phyloP scores from a whole-genome alignment of 2,113 vertebrate species.

The Catharus minimus region DNA sequence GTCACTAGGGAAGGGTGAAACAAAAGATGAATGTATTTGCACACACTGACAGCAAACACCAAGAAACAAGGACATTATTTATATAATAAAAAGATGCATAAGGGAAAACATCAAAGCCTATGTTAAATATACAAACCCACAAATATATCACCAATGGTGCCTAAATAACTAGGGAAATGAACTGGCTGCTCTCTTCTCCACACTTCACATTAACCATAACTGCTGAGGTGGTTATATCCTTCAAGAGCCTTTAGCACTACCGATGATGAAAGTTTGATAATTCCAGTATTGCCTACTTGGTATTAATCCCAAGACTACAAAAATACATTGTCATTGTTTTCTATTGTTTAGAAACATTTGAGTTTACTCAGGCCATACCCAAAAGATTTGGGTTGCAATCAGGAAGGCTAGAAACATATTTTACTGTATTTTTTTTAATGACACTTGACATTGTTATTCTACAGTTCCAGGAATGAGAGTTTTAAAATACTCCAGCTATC shows the following conservation, averaged over 20 bases:
- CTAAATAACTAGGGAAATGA: conserved; percentile 41
- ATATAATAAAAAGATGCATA: conserved; percentile 59
- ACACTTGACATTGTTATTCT: not conserved
- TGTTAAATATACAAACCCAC: conserved; percentile 27
- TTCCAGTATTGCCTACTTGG: not conserved
- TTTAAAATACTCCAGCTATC: not conserved
- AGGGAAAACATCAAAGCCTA: conserved; percentile 60
- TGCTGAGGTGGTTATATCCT: conserved; percentile 23
- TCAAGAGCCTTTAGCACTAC: not conserved
- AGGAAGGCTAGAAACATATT: not conserved
- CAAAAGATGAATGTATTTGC: conserved; percentile 60
- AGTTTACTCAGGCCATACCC: not conserved
- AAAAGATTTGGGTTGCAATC: not conserved
- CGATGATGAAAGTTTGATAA: not conserved
- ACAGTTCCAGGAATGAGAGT: not conserved
- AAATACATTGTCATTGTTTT: not conserved
- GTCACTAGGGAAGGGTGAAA: conserved; percentile 62
- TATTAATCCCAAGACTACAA: not conserved
- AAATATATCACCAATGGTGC: conserved; percentile 33
- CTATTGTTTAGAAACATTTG: not conserved
- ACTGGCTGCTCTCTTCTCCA: not conserved
- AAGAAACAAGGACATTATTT: conserved; percentile 54
- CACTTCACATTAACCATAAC: not conserved
- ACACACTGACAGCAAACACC: conserved; percentile 47
- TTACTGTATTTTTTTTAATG: not conserved